Evolutionary conservation across 1,140 invertebrate genomes (phyloP).

Genomic region (Drosophila santomea): DNA sequence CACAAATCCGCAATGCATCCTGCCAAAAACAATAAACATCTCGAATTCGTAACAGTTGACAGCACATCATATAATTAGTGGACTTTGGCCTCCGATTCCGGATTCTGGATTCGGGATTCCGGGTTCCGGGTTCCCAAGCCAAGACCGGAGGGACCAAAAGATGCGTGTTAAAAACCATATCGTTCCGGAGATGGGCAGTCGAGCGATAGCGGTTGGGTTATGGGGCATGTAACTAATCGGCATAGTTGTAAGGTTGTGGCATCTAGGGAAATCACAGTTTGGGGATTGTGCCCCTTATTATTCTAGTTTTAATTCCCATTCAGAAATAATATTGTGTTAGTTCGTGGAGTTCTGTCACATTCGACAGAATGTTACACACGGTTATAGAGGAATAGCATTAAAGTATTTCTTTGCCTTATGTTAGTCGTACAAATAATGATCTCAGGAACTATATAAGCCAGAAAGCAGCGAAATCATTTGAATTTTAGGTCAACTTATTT

Average conservation of each 20-base stretch:
- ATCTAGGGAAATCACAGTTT: background rate
- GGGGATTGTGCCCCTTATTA: conserved; percentile 5
- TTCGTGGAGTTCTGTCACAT: too few species aligned
- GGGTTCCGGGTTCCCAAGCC: background rate
- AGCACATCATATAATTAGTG: conserved; percentile 25
- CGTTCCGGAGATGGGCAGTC: background rate
- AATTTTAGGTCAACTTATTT: too few species aligned
- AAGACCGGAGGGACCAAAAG: background rate
- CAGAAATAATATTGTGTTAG: background rate
- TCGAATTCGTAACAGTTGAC: conserved; percentile 23
- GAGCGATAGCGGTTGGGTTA: background rate
- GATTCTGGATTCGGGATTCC: too few species aligned
- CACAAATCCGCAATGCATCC: conserved; percentile 14
- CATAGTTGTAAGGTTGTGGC: conserved; percentile 18
- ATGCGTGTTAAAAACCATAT: background rate
- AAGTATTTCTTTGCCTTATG: too few species aligned
- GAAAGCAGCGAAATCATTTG: too few species aligned
- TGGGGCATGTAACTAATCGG: conserved; percentile 11
- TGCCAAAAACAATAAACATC: conserved; percentile 28
- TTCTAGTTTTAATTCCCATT: background rate
- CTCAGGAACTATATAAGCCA: too few species aligned
- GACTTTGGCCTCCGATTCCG: background rate
- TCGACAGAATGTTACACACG: too few species aligned
- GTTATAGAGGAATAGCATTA: too few species aligned
- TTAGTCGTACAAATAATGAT: too few species aligned